Evolutionary conservation across 1,140 invertebrate genomes (phyloP), one percentile per base, ranked within the genome.

Genomic region (Chionoecetes opilio): DNA sequence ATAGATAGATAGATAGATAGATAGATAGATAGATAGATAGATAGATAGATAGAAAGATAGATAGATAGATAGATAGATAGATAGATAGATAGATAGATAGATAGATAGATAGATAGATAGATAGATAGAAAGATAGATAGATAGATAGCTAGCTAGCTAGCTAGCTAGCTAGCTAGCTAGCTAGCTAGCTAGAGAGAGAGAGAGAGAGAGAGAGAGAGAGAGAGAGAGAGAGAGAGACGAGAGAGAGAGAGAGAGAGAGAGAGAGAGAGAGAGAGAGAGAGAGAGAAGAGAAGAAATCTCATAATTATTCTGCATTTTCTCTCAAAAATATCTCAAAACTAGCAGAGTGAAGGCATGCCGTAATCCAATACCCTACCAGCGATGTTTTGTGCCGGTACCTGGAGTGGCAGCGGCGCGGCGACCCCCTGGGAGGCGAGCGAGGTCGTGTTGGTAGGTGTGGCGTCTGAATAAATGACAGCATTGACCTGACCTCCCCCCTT

Each of bases 211-310:
- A 75, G 26, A 75, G 26, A n/a, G 63, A 75, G 21, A 21, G 21
- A 75, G 21, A 9, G 17, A 63, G 6, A 21, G 21, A 75, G 21
- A 75, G 21, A 75, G 21, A n/a, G 21, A n/a, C 2, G n/a, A 75
- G 46, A 53, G 63, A 75, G 63, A n/a, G n/a, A 75, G n/a, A 75
- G 63, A n/a, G 63, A n/a, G 21, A 75, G 63, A 75, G n/a, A n/a
- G 63, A 75, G 63, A n/a, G n/a, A n/a, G 63, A 75, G 63, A n/a
- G n/a, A n/a, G 63, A 75, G 63, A 75, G 63, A 75, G 63, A 26
- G 63, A 75, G 63, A n/a, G n/a, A 26, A 75, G n/a, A 75, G 63
- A 75, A 26, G n/a, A 5, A 75, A 5, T 46, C 14, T 46, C 5
- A 46, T 14, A 46, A 5, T 46, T 46, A 8, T 46, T 46, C 5